These are phyloP conservation scores for Gastrophryne carolinensis DNA, from an alignment of 2,797 vertebrate genomes.

Conservation along the genomic window DNA sequence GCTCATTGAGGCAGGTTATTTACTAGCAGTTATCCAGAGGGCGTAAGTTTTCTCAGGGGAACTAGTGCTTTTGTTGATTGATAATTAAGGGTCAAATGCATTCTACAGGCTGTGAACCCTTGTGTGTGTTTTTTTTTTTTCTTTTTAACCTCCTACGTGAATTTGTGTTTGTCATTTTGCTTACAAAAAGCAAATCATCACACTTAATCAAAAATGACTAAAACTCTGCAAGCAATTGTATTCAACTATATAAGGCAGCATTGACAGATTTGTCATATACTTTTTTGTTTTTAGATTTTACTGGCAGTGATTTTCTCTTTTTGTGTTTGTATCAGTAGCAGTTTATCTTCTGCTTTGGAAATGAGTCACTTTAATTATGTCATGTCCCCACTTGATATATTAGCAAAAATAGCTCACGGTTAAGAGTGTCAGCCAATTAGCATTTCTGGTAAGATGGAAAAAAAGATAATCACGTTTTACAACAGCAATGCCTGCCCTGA, in stretches of 20 bases:
- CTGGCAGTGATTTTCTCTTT: not conserved
- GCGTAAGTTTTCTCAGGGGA: slow-evolving; percentile 54
- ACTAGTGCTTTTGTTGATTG: slow-evolving; percentile 43
- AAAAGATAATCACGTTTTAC: slow-evolving; percentile 12
- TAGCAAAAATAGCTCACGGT: not conserved
- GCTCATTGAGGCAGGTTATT: slow-evolving; percentile 53
- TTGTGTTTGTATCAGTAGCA: not conserved
- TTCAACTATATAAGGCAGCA: not conserved
- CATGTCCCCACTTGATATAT: slow-evolving; percentile 2
- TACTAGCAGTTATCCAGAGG: slow-evolving; percentile 45
- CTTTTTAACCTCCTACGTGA: slow-evolving; percentile 5
- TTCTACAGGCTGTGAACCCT: slow-evolving; percentile 60
- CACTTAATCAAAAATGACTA: not conserved
- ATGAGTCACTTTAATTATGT: not conserved
- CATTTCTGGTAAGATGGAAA: not conserved
- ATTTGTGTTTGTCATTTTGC: not conserved
- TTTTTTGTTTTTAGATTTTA: not conserved
- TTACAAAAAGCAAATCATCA: not conserved
- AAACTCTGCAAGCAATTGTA: no score
- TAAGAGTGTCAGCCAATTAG: not conserved
- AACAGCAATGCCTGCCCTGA: not conserved
- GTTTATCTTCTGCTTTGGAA: not conserved
- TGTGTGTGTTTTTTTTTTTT: slow-evolving; percentile 1
- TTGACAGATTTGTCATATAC: no score
- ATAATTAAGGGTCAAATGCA: slow-evolving; percentile 55